These are phyloP conservation scores for Cyphomyrmex costatus DNA, from an alignment of 1,140 invertebrate species.

Conservation along the genomic window DNA sequence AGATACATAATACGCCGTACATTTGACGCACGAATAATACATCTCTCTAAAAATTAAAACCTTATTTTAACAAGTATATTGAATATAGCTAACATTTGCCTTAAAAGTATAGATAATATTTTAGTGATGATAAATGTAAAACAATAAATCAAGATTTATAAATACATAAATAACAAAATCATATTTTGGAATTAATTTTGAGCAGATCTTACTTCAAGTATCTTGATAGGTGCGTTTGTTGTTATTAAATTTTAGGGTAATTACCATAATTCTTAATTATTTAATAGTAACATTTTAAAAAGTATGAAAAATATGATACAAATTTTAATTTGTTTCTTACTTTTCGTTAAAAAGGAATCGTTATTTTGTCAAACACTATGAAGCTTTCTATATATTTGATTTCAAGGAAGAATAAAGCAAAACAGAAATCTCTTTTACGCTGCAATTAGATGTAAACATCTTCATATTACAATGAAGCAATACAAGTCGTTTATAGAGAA, in stretches of 20 bases:
- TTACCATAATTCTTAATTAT: not conserved
- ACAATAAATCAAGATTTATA: not conserved
- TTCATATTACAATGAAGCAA: not conserved
- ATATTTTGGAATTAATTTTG: slow-evolving; percentile 5
- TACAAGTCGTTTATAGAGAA: slow-evolving; percentile 11
- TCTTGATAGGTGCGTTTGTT: not conserved
- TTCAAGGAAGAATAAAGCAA: not conserved
- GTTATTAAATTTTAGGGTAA: not conserved
- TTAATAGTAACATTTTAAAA: not conserved
- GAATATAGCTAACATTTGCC: not conserved
- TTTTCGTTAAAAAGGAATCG: not conserved
- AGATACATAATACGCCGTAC: not conserved
- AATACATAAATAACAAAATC: slow-evolving; percentile 23
- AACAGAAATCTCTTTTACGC: not conserved
- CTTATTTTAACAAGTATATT: not conserved
- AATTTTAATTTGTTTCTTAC: not conserved
- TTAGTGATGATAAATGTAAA: not conserved
- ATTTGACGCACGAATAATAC: not conserved
- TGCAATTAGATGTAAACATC: not conserved
- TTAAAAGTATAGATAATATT: not conserved
- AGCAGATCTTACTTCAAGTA: not conserved
- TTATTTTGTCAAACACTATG: not conserved
- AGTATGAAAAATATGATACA: not conserved
- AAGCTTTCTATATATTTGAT: not conserved
- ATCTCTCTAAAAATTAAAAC: not conserved